Base-by-base conservation (phyloP, 2,888 invertebrate genomes). In the Stenodema calcarata region DNA sequence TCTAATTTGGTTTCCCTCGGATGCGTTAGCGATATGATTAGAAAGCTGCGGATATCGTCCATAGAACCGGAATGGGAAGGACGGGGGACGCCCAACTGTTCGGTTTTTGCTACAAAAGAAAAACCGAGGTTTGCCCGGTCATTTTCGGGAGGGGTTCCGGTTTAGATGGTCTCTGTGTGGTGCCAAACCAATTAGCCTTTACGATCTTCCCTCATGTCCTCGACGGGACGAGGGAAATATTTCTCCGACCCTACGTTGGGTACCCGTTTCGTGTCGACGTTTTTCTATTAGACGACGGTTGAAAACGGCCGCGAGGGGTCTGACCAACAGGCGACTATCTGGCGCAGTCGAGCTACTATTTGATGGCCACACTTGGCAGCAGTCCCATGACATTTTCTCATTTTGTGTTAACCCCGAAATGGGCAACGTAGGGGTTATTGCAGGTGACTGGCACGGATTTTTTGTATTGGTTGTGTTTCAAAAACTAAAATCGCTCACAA, bases 161-260 rank as follows among this genome's bases (percentile, higher is more conserved):
- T n/a, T n/a, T n/a, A n/a, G n/a, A 35, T 7, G 79, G 62, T 70
- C 82, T 69, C 73, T 75, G 84, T 70, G 44, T 84, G 62, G 69
- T 82, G 84, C 84, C 84, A 47, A 84, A 84, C 84, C 84, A 73
- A 84, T 84, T 73, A 73, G 73, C 84, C 70, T 84, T 84, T 84
- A 70, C 73, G 73, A 84, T 82, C 62, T 47, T 44, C 73, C 84
- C 73, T 73, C 73, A 54, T 80, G 80, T 50, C 80, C 62, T 62
- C 4, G 3, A 23, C n/a, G n/a, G 18, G 73, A 1, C 16, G 28
- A 70, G 30, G 30, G 28, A 41, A 75, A 11, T 18, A 11, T 27
- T 18, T 27, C 23, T 23, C 62, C 18, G 1, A 3, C 35, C 14
- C 35, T 16, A 14, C 12, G 14, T 14, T 16, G n/a, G 1, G 35